Conservation (phyloP, 1,140 invertebrate species). For the Bombus soroeensis region DNA sequence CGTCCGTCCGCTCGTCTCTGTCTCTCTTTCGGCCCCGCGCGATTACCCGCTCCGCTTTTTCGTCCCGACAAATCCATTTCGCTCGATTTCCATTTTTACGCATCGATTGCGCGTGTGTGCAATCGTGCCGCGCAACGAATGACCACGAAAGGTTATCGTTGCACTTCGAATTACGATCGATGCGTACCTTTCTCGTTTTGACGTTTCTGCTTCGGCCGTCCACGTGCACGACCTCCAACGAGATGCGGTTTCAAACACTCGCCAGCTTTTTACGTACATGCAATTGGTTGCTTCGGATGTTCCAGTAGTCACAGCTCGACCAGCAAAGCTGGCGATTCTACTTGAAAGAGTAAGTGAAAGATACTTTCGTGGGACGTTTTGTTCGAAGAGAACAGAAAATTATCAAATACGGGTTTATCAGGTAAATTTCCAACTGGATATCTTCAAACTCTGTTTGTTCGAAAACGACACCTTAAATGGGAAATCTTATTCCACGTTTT, state of each 20-base stretch:
- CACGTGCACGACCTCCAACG: neutral
- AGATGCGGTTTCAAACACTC: no score
- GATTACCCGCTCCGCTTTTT: conserved; percentile 49
- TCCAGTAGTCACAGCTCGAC: accelerated
- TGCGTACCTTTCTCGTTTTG: conserved; percentile 61
- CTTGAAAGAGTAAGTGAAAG: no score
- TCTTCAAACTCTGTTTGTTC: no score
- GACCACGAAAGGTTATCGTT: conserved; percentile 74
- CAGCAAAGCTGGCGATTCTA: no score
- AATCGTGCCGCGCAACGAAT: conserved; percentile 66
- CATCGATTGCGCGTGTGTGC: conserved; percentile 70
- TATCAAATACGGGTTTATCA: no score
- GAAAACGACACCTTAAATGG: no score
- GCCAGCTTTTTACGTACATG: no score
- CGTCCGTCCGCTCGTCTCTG: conserved; percentile 27
- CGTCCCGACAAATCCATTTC: conserved; percentile 73
- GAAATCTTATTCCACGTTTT: no score
- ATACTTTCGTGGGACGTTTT: no score
- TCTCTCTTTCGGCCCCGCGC: conserved; percentile 14
- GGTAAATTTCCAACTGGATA: no score
- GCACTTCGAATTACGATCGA: conserved; percentile 76
- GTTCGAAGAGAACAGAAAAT: no score
- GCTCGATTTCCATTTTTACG: conserved; percentile 79
- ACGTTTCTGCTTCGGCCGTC: conserved; percentile 28
- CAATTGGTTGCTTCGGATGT: no score